These are phyloP conservation scores for Falcaria lacertinaria DNA, from an alignment of 2,888 invertebrate genomes.

Conservation along the genomic window DNA sequence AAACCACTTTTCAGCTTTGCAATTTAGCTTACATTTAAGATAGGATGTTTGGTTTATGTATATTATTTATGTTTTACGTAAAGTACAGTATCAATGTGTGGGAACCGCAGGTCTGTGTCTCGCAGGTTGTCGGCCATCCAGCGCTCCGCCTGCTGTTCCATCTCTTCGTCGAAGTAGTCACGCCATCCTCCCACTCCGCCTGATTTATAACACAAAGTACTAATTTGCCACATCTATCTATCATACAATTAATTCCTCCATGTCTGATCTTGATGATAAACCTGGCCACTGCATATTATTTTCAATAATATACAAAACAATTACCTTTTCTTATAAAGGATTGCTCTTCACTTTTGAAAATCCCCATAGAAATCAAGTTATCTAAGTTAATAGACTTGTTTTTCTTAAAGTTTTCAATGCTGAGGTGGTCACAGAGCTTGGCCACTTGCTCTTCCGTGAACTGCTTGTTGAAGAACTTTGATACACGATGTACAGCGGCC, in stretches of 20 bases:
- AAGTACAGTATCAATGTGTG: no score
- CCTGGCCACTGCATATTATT: no score
- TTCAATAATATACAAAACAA: no score
- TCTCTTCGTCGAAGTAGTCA: conserved; percentile 81
- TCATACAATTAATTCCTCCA: no score
- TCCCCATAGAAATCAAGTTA: conserved; percentile 7
- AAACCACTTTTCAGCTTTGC: no score
- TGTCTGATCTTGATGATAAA: no score
- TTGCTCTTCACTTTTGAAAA: conserved; percentile 6
- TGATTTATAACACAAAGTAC: not conserved
- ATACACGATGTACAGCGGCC: conserved; percentile 7
- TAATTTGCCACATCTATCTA: not conserved
- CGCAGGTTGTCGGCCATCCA: conserved; percentile 82
- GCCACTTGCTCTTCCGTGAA: conserved; percentile 18
- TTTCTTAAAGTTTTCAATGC: conserved; percentile 85
- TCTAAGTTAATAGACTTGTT: conserved; percentile 68
- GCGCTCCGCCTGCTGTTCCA: conserved; percentile 79
- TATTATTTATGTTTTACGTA: no score
- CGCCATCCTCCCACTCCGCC: conserved; percentile 70
- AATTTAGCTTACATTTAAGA: no score
- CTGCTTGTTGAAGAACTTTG: conserved; percentile 15
- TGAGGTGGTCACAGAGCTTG: conserved; percentile 82
- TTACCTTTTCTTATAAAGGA: conserved; percentile 23
- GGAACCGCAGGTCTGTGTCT: conserved; percentile 75
- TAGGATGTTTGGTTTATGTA: no score